Conservation (phyloP, 1,140 invertebrate genomes). For the Amphibalanus amphitrite region DNA sequence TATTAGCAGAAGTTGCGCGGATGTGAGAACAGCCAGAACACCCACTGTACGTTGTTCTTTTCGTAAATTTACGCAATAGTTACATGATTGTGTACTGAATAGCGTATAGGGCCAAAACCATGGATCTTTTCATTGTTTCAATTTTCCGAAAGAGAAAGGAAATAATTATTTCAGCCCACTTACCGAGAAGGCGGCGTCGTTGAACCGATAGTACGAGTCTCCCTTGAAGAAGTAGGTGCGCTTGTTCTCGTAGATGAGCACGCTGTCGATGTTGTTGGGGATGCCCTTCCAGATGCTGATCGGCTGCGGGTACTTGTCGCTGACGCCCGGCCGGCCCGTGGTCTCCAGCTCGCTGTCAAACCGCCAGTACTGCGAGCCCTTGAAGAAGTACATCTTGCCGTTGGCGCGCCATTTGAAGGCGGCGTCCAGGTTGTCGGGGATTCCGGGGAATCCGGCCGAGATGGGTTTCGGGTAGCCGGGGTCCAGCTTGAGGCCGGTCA, state of each 20-base stretch:
- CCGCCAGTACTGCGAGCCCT: slow-evolving; percentile 39
- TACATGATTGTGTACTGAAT: no score
- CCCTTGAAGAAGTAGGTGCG: slow-evolving; percentile 95
- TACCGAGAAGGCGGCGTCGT: no score
- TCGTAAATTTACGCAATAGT: no score
- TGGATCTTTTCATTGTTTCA: no score
- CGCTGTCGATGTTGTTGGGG: slow-evolving; percentile 68
- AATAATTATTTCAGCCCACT: no score
- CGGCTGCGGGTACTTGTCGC: slow-evolving; percentile 68
- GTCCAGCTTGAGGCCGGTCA: slow-evolving; percentile 60
- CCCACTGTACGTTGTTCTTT: no score
- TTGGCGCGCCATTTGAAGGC: slow-evolving; percentile 90
- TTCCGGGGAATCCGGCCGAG: slow-evolving; percentile 74
- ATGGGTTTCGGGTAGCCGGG: slow-evolving; percentile 79
- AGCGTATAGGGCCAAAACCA: no score
- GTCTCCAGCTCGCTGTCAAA: slow-evolving; percentile 46
- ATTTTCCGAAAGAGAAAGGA: no score
- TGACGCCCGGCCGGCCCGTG: slow-evolving; percentile 64
- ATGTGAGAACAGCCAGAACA: no score
- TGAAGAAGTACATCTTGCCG: slow-evolving; percentile 69
- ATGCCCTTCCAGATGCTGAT: slow-evolving; percentile 81
- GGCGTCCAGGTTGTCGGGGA: no score
- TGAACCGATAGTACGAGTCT: no score
- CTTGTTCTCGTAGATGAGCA: slow-evolving; percentile 80
- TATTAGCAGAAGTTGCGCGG: no score